Base-by-base conservation (phyloP, 2,888 invertebrate genomes). In the Reticulitermes lucifugus region DNA sequence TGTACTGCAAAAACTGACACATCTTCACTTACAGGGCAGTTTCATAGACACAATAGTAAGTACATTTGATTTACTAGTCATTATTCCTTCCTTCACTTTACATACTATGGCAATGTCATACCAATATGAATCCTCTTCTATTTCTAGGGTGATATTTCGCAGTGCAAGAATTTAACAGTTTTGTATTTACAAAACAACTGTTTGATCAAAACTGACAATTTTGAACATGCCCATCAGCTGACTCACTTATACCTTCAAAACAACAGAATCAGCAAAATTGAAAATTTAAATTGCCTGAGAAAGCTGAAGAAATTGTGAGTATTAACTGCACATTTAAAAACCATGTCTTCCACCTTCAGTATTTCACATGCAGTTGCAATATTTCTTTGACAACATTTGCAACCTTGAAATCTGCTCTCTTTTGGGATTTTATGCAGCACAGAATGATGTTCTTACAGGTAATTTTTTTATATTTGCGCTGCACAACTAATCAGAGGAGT, bases 161-260 rank as follows among this genome's bases (percentile, higher is more conserved):
- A 88, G 59, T 91, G 90, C 77, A 89, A 89, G 87, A 93, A 93
- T 80, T 90, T 96, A n/a, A 91, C 91, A 86, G 94, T 95, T 41
- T 90, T 94, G 77, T 95, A 92, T 89, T 89, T 94, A 51, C 95
- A 93, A 87, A 94, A 93, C 89, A 95, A 95, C 89, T 92, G 93
- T 88, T 93, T 95, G 84, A 90, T 91, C 2, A 91, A 91, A 89
- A 92, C 95, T 25, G 91, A 93, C 88, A 93, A 94, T 87, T 89
- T 95, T 59, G 91, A 93, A 71, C 88, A 91, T 43, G 91, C 96
- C 6, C 91, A 90, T 80, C 94, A 95, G 88, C 90, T 96, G 75
- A 92, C 93, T 35, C 93, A 94, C 87, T 92, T 95, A 29, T 98
- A 95, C 91, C 92, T 96, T 71, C 98, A 97, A 89, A 96, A 95